Conservation (phyloP, 2,113 vertebrate genomes). For the Gallinago undulata region DNA sequence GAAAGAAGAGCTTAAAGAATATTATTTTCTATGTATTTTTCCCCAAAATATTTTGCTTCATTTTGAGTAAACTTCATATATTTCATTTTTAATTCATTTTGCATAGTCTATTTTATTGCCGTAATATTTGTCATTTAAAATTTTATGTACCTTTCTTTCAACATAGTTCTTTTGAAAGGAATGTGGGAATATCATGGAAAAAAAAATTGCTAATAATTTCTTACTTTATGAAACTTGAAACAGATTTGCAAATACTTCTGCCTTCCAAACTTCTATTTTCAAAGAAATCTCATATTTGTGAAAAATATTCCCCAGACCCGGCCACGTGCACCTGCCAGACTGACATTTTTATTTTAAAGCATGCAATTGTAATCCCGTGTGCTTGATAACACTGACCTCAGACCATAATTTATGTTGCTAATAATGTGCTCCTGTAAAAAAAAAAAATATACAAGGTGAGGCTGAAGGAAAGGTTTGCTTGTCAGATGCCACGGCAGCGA, state of each 20-base stretch:
- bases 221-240: background rate
- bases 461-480: conserved; percentile 13
- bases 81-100: background rate
- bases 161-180: background rate
- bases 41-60: background rate
- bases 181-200: background rate
- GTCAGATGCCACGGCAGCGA: background rate
- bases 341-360: conserved; percentile 25
- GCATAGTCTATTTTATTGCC: background rate
- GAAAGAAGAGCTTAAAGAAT: background rate
- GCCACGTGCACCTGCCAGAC: background rate
- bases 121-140: background rate
- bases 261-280: background rate
- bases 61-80: background rate
- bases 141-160: background rate
- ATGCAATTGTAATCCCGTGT: background rate
- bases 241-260: background rate
- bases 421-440: background rate
- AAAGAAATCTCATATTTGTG: background rate
- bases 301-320: background rate
- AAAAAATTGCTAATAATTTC: background rate
- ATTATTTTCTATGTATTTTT: background rate
- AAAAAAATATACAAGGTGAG: background rate
- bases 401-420: conserved; percentile 8
- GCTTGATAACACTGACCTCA: background rate